These are phyloP conservation scores for Sebastes fasciatus DNA, from an alignment of 2,113 vertebrate genomes.

Conservation along the genomic window DNA sequence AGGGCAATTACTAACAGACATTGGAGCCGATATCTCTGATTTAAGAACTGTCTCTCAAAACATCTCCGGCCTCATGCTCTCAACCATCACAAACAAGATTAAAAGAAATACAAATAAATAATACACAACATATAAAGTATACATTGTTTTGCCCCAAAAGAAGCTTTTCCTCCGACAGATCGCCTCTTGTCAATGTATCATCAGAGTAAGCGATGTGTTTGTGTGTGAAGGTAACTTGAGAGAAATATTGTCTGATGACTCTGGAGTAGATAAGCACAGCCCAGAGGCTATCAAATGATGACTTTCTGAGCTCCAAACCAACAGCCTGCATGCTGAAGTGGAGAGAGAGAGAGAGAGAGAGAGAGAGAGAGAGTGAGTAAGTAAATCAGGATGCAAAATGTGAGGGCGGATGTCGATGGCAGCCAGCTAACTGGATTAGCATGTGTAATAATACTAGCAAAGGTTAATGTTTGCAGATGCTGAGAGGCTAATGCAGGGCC, in stretches of 20 bases:
- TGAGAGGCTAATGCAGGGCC: constrained; percentile 66
- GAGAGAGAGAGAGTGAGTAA: constrained; percentile 9
- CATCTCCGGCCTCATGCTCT: neutral
- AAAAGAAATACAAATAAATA: neutral
- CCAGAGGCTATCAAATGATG: constrained; percentile 73
- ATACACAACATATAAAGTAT: neutral
- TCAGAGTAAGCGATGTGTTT: constrained; percentile 43
- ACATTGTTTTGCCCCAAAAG: constrained; percentile 26
- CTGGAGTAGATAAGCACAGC: constrained; percentile 68
- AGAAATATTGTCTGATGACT: constrained; percentile 73
- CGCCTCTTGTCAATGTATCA: constrained; percentile 29
- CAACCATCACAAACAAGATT: neutral
- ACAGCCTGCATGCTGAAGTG: constrained; percentile 51
- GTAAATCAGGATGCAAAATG: constrained; percentile 46
- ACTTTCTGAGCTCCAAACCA: constrained; percentile 57
- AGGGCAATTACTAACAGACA: neutral
- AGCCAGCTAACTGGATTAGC: constrained; percentile 71
- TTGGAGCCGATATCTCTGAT: neutral
- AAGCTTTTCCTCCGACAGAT: constrained; percentile 11
- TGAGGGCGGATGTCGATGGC: constrained; percentile 46
- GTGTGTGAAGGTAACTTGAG: constrained; percentile 54
- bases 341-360: neutral
- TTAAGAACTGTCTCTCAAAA: neutral
- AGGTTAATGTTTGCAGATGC: constrained; percentile 74
- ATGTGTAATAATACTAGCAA: constrained; percentile 69